Evolutionary conservation across 2,113 vertebrate genomes (phyloP), one percentile per base, ranked within the genome.

Genomic region (Chauna torquata): DNA sequence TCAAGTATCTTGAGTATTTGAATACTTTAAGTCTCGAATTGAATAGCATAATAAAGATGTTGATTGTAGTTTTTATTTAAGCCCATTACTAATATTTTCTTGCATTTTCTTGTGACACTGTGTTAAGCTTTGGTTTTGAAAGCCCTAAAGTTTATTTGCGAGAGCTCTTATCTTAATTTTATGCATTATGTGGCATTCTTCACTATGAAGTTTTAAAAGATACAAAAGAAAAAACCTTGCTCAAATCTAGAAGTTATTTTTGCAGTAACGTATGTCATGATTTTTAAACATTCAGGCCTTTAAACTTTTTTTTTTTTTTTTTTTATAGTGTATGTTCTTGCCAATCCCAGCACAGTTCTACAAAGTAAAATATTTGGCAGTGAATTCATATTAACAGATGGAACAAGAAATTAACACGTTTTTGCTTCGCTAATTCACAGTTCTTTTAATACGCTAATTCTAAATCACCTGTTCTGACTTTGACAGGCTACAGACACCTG

Each of bases 301-400:
- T 98, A 98, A 98, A 98, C 98, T 98, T 98, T 98, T 97, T 91
- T 92, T 98, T 98, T 98, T 97, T 91, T 92, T 97, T 98, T 98
- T 98, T 52, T 65, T 98, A 98, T 98, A 98, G 98, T 98, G 98
- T 98, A 98, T 98, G 98, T 98, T 98, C 98, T 98, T 98, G 98
- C 98, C 98, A 98, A 98, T 98, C 98, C 98, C 98, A 98, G 98
- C 98, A 98, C 98, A 98, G 98, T 98, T 98, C 98, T 98, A 98
- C 98, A 98, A 99, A 98, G 98, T 98, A 98, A 98, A 99, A 99
- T 99, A 99, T 99, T 98, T 99, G 99, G 99, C 99, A 99, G 98
- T 98, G 99, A 99, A 99, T 99, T 99, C 98, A 99, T 99, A 99
- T 99, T 99, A 99, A 99, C 99, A 99, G 99, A 99, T 99, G 99